These are phyloP conservation scores for Microcebus lehilahytsara DNA, from an alignment of 2,113 vertebrate genomes.

Conservation along the genomic window DNA sequence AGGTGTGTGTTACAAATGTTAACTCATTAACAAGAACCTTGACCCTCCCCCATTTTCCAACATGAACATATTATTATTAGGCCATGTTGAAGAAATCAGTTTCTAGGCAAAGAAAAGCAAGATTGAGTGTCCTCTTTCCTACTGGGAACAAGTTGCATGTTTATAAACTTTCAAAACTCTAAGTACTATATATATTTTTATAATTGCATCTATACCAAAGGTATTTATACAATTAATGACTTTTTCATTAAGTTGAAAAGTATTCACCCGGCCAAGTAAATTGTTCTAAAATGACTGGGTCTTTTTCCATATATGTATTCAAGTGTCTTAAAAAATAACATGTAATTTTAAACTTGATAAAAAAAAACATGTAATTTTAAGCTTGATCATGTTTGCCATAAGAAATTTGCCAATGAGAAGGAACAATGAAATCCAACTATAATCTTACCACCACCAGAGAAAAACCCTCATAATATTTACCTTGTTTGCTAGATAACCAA, in stretches of 20 bases:
- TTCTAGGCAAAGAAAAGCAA: constrained; percentile 37
- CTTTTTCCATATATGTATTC: neutral
- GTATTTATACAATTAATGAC: constrained; percentile 29
- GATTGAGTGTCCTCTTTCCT: neutral
- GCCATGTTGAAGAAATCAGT: neutral
- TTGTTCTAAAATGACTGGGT: neutral
- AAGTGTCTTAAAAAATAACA: constrained; percentile 6
- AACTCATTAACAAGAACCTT: neutral
- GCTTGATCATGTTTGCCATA: neutral
- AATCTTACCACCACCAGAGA: neutral
- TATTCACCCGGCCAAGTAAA: neutral
- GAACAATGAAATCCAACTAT: neutral
- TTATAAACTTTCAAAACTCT: constrained; percentile 29
- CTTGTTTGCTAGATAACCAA: neutral
- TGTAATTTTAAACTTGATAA: neutral
- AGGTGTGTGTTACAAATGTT: neutral
- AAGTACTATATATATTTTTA: neutral
- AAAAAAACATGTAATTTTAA: neutral
- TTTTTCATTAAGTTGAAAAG: constrained; percentile 2
- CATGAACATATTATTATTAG: neutral
- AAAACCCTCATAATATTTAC: neutral
- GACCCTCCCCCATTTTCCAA: constrained; percentile 6
- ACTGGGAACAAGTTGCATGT: neutral
- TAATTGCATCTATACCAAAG: neutral
- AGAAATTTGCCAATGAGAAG: neutral